phyloP scores from a whole-genome alignment of 2,797 vertebrate species.

The Lerista edwardsae region DNA sequence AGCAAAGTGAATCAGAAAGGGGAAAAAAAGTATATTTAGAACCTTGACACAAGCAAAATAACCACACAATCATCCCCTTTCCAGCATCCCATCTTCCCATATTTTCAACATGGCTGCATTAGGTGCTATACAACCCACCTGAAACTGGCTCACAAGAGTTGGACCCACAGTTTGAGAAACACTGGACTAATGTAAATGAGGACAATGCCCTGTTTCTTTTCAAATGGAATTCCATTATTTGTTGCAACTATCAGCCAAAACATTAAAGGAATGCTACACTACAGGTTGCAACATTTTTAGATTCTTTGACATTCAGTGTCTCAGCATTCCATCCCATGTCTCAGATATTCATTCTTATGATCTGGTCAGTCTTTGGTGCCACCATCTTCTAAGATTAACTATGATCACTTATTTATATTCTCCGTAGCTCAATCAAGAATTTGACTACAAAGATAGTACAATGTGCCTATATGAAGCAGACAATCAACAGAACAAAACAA shows the following conservation, averaged over 20 bases:
- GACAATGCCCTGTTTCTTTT: neutral
- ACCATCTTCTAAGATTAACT: constrained; percentile 14
- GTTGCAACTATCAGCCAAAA: neutral
- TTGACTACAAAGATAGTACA: constrained; percentile 60
- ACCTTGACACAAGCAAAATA: no score
- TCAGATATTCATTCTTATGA: constrained; percentile 51
- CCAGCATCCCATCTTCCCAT: no score
- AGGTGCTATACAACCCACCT: no score
- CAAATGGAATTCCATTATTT: rapidly evolving
- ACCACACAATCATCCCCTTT: no score
- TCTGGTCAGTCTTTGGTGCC: constrained; percentile 55
- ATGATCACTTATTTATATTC: constrained; percentile 61
- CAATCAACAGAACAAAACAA: constrained; percentile 78
- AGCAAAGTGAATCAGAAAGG: no score
- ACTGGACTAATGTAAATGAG: neutral
- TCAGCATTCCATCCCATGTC: constrained; percentile 46
- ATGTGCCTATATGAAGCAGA: constrained; percentile 64
- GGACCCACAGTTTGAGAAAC: no score
- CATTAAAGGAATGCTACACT: neutral
- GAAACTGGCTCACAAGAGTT: no score
- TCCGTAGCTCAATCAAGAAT: constrained; percentile 66
- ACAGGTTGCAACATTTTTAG: neutral
- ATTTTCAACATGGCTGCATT: no score
- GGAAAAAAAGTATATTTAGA: no score
- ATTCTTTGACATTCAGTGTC: constrained; percentile 38